phyloP scores from a whole-genome alignment of 2,113 vertebrate genomes.

The Gymnogyps californianus region DNA sequence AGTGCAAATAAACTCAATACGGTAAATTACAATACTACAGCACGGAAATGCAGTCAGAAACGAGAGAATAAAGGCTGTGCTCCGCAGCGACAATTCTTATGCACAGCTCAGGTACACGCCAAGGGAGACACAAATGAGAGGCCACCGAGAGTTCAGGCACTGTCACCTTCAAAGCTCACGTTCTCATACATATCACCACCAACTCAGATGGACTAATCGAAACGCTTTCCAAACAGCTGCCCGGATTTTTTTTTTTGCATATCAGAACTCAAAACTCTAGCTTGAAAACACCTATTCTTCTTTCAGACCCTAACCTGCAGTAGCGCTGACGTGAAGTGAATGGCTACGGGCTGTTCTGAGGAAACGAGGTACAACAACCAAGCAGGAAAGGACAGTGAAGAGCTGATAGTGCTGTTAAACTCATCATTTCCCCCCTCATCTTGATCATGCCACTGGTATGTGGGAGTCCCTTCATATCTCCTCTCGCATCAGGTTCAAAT shows the following conservation, averaged over 20 bases:
- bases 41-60: background rate
- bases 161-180: background rate
- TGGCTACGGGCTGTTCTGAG: background rate
- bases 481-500: background rate
- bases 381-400: background rate
- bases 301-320: background rate
- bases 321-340: background rate
- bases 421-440: background rate
- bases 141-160: background rate
- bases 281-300: background rate
- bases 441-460: background rate
- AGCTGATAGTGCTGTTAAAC: background rate
- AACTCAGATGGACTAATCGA: background rate
- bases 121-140: background rate
- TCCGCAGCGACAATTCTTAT: background rate
- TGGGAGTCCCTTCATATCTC: background rate
- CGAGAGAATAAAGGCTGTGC: background rate
- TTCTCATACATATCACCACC: background rate
- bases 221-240: background rate
- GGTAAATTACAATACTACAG: background rate
- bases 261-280: background rate
- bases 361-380: background rate
- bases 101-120: background rate
- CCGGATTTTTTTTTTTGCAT: background rate
- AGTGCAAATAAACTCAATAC: background rate